phyloP scores from a whole-genome alignment of 2,113 vertebrate genomes.

The Balaenoptera acutorostrata region DNA sequence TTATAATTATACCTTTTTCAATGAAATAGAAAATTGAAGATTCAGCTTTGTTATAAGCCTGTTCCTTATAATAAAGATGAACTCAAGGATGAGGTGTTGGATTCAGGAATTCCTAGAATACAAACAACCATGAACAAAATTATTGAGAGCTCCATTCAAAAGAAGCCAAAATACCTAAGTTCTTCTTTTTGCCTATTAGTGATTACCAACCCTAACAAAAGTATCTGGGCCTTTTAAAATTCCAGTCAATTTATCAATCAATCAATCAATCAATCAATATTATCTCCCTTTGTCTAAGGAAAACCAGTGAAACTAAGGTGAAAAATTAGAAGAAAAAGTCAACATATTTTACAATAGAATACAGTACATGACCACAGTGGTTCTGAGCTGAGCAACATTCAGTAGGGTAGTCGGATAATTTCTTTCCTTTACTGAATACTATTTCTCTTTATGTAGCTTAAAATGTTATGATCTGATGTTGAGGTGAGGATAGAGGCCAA shows the following conservation, averaged over 20 bases:
- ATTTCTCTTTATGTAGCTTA: neutral
- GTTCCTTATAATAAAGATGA: neutral
- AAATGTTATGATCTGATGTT: neutral
- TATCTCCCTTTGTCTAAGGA: neutral
- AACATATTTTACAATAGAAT: neutral
- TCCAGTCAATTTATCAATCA: neutral
- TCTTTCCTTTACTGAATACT: neutral
- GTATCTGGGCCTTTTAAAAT: neutral
- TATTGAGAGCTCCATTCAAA: neutral
- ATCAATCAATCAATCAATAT: neutral
- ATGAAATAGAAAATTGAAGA: neutral
- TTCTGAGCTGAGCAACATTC: neutral
- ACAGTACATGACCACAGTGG: too few relatives aligned
- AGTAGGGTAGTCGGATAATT: neutral
- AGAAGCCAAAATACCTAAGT: neutral
- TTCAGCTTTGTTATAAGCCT: neutral
- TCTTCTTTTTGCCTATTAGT: neutral
- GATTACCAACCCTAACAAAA: neutral
- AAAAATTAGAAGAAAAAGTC: neutral
- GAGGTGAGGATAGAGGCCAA: neutral
- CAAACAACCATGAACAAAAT: neutral
- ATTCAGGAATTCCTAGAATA: neutral
- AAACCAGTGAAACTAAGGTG: neutral
- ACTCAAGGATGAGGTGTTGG: neutral
- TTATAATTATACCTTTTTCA: neutral